Evolutionary conservation across 2,797 vertebrate genomes (phyloP).

Genomic region (Psittacula echo): DNA sequence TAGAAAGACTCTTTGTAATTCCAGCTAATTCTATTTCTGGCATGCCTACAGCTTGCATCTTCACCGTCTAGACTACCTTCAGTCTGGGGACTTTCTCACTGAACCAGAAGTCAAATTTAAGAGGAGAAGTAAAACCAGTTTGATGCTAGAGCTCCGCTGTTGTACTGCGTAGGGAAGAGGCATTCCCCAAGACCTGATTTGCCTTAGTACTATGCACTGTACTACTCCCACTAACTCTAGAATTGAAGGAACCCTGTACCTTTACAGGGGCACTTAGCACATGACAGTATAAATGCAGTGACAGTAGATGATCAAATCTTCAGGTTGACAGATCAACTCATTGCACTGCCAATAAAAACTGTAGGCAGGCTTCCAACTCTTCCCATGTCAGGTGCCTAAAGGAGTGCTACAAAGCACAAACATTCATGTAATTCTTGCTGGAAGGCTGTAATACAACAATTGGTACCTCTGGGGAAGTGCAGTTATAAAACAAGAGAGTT

Average conservation of each 20-base stretch:
- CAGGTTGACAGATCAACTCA: background rate
- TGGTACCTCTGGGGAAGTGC: background rate
- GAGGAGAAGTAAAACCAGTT: background rate
- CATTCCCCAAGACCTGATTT: background rate
- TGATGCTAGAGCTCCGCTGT: background rate
- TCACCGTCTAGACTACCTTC: background rate
- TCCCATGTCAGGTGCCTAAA: background rate
- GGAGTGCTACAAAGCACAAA: slow-evolving; percentile 22
- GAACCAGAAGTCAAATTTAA: background rate
- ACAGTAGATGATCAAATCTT: background rate
- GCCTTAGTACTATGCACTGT: background rate
- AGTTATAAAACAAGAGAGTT: slow-evolving; percentile 10
- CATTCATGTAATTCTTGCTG: background rate
- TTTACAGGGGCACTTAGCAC: background rate
- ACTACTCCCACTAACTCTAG: background rate
- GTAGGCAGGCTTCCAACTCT: background rate
- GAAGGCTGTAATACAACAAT: background rate
- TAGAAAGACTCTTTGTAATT: background rate
- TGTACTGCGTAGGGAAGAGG: accelerated
- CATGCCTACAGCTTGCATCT: background rate
- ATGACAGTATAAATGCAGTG: background rate
- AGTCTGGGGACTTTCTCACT: background rate
- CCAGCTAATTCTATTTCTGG: background rate
- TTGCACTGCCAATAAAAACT: background rate
- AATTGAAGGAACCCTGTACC: background rate